Evolutionary conservation across 2,888 invertebrate species (phyloP).

Genomic region (Oscheius sp.): DNA sequence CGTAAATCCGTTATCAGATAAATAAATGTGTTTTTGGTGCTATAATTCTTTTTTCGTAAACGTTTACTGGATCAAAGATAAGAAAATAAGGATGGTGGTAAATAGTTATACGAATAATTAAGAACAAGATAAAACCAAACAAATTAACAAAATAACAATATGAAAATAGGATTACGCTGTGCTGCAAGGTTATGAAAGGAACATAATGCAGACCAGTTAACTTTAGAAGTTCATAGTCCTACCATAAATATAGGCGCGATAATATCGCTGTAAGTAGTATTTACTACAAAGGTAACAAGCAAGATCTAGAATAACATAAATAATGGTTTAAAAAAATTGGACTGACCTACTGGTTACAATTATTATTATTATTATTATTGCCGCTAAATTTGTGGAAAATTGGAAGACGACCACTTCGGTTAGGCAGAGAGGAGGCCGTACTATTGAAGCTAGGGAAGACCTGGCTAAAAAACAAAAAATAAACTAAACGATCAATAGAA

Average conservation of each 20-base stretch:
- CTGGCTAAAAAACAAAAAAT: background rate
- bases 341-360: background rate
- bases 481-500: background rate
- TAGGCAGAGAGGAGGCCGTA: background rate
- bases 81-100: background rate
- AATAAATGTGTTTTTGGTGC: conserved; percentile 13
- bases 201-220: background rate
- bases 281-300: background rate
- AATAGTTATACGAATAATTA: background rate
- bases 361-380: background rate
- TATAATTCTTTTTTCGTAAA: background rate
- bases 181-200: background rate
- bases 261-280: background rate
- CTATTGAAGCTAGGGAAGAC: too few species aligned
- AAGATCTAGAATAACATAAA: background rate
- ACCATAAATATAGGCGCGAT: conserved; percentile 1
- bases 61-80: background rate
- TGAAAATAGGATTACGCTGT: background rate
- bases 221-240: background rate
- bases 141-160: background rate
- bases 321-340: background rate
- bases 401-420: background rate
- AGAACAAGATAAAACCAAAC: background rate
- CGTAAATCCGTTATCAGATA: conserved; percentile 3
- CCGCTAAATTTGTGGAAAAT: background rate